These are phyloP conservation scores for Nilaparvata lugens DNA, from an alignment of 1,140 invertebrate species.

Conservation along the genomic window DNA sequence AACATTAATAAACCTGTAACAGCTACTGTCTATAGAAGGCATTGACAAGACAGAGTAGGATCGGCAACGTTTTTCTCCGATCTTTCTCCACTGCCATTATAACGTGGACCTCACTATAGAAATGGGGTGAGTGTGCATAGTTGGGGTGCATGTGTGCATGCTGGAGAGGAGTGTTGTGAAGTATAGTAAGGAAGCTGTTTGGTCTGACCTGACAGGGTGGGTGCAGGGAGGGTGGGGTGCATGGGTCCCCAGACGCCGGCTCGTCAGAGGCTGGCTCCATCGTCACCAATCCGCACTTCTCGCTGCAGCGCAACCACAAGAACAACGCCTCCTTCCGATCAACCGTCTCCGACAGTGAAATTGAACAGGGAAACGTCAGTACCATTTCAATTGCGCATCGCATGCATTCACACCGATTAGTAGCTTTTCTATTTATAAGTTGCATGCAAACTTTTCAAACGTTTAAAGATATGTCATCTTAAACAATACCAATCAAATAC, in stretches of 20 bases:
- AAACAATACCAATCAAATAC: too few relatives aligned
- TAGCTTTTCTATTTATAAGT: too few relatives aligned
- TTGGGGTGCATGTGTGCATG: neutral
- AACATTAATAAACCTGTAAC: too few relatives aligned
- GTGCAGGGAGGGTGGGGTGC: constrained; percentile 10
- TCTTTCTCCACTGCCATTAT: too few relatives aligned
- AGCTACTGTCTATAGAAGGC: too few relatives aligned
- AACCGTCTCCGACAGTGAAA: constrained; percentile 88
- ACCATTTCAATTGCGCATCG: neutral
- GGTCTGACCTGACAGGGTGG: constrained; percentile 5
- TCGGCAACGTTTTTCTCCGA: too few relatives aligned
- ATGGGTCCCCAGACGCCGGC: constrained; percentile 47
- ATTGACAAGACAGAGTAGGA: too few relatives aligned
- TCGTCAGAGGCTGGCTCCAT: constrained; percentile 65
- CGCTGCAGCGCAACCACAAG: constrained; percentile 34
- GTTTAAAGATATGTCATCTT: too few relatives aligned
- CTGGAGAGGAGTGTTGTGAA: too few relatives aligned
- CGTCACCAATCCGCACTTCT: constrained; percentile 66
- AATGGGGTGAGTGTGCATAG: neutral
- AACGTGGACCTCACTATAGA: too few relatives aligned
- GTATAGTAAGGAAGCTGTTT: neutral
- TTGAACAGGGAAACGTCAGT: constrained; percentile 80
- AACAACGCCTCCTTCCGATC: constrained; percentile 62
- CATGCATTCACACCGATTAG: too few relatives aligned
- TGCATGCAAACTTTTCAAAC: too few relatives aligned